Base-by-base conservation (phyloP, 2,888 invertebrate genomes). In the Erebia epiphron region DNA sequence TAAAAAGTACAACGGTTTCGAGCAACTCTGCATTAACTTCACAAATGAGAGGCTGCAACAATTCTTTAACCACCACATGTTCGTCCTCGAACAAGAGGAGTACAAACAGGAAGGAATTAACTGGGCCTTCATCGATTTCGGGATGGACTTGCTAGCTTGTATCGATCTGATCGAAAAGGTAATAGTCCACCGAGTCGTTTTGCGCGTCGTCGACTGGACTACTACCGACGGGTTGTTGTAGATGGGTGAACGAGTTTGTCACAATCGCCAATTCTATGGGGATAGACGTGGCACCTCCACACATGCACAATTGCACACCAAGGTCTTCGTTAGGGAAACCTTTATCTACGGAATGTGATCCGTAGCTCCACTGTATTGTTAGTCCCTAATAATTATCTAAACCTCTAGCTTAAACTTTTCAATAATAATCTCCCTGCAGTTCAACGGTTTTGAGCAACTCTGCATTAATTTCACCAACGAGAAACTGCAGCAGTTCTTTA, bases 401-500 rank as follows among this genome's bases (percentile, higher is more conserved):
- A 73, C 75, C 72, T 71, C 80, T 81, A 87, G 85, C 82, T 79
- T 87, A 90, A 91, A 88, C 74, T 79, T 82, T 87, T 88, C 85
- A 82, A 88, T 86, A 88, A 82, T 83, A 83, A 86, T 89, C 81
- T 88, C 91, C 93, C 94, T 92, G 92, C 95, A 97, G 97, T 97
- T 86, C 95, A 98, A 98, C 95, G 98, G 98, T 93, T 98, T 98
- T 95, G 98, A 98, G 95, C 98, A 98, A 95, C 95, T 98, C 90
- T 98, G 98, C 95, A 98, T 98, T 96, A 98, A 98, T 95, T 98
- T 98, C 95, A 98, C 98, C 94, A 98, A 98, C 93, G 98, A 98
- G 95, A 98, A 98, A 94, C 95, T 98, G 86, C 98, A 99, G 95
- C 98, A 98, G 94, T 98, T 98, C 96, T 98, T 98, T 97, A 98